Base-by-base conservation (phyloP, 2,113 vertebrate genomes). In the Jaculus jaculus region DNA sequence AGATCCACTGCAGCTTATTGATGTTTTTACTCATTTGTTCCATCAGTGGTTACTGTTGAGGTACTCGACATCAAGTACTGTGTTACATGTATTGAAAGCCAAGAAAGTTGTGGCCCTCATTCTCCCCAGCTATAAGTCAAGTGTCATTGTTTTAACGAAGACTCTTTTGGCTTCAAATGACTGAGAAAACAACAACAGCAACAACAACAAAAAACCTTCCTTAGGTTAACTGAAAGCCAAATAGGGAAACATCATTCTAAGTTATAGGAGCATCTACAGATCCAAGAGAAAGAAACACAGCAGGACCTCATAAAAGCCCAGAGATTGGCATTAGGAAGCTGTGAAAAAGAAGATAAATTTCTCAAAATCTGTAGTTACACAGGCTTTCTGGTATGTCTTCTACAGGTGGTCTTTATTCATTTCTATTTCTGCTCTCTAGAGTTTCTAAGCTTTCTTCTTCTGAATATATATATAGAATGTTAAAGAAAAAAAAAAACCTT, bases 81-180 rank as follows among this genome's bases (percentile, higher is more conserved):
- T 34, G 66, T 16, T 26, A 32, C 61, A 60, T 77, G 16, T 30
- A 32, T 17, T 30, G 34, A 74, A 93, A 73, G 92, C 30, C 12
- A 80, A 79, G 47, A 90, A 71, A 84, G 60, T 15, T 23, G 72
- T 47, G 28, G 18, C 69, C 32, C 7, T 54, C 26, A 2, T 51
- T 39, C 30, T 65, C 3, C 11, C 37, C 34, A 81, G 39, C 16
- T n/a, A 7, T 26, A 17, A 91, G 47, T 65, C 34, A 2, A 69
- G 34, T 37, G 4, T 1, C 0, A 16, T 84, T 26, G 66, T 73
- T 86, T 89, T 81, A 77, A 91, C 37, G 61, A 68, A 71, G 34
- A 5, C 5, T 87, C 23, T 92, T 73, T 78, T 18, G 9, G 84
- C 91, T 94, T 87, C 30, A 81, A 77, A 51, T 68, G 87, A 86